These are phyloP conservation scores for Erythrolamprus reginae DNA, from an alignment of 2,113 vertebrate species.

Conservation along the genomic window DNA sequence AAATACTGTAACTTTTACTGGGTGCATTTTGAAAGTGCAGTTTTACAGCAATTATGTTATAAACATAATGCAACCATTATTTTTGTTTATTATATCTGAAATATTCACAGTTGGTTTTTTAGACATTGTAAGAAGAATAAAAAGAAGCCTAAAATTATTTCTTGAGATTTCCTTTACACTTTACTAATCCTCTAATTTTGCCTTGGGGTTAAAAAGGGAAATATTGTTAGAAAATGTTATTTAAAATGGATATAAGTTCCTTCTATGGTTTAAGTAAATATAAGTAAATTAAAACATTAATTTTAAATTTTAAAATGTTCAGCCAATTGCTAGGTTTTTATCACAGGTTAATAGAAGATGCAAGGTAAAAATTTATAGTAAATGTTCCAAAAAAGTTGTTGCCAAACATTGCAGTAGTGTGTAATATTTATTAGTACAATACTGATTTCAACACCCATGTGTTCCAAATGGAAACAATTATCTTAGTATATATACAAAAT, in stretches of 20 bases:
- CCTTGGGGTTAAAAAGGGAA: not conserved
- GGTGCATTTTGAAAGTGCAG: slow-evolving; percentile 20
- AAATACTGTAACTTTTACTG: slow-evolving; percentile 16
- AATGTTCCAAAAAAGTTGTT: not conserved
- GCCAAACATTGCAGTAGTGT: not conserved
- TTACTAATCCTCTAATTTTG: not conserved
- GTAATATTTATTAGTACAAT: not conserved
- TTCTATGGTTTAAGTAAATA: not conserved
- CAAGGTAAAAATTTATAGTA: not conserved
- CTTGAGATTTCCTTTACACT: not conserved
- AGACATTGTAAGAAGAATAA: not conserved
- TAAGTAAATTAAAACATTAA: not conserved
- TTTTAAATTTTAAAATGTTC: not conserved
- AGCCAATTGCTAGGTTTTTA: not conserved
- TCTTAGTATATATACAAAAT: not conserved
- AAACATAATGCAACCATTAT: not conserved
- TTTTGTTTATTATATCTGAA: not conserved
- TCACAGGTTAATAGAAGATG: not conserved
- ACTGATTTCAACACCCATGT: not conserved
- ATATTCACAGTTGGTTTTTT: slow-evolving; percentile 10
- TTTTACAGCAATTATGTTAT: slow-evolving; percentile 11
- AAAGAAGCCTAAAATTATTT: not conserved
- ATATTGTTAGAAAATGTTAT: not conserved
- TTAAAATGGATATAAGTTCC: not conserved
- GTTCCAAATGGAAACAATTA: not conserved